These are phyloP conservation scores for Platysteira castanea DNA, from an alignment of 2,113 vertebrate species.

Conservation along the genomic window DNA sequence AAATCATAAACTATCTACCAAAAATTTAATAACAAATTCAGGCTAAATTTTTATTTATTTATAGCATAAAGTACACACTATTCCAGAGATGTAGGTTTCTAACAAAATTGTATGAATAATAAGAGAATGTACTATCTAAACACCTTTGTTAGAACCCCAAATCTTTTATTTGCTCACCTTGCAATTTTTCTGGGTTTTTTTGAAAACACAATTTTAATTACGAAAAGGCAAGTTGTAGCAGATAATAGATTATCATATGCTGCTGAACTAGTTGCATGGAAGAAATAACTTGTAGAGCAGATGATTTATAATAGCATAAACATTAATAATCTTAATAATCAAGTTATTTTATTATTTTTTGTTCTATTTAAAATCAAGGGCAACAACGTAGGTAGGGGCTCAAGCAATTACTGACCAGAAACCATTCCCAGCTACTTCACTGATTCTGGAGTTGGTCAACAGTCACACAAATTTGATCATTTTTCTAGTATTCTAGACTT, in stretches of 20 bases:
- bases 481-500: background rate
- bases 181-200: background rate
- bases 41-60: background rate
- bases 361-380: background rate
- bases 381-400: background rate
- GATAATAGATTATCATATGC: background rate
- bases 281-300: background rate
- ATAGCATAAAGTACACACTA: background rate
- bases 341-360: background rate
- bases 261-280: background rate
- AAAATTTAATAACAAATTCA: background rate
- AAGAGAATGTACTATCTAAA: background rate
- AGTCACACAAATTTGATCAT: background rate
- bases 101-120: background rate
- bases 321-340: background rate
- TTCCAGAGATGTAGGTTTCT: background rate
- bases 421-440: background rate
- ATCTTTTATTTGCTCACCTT: background rate
- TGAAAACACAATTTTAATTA: background rate
- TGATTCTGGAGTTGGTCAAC: background rate
- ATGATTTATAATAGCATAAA: background rate
- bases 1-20: background rate
- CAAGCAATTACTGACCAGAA: background rate
- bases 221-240: background rate
- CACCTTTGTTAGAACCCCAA: background rate